Evolutionary conservation across 2,888 invertebrate genomes (phyloP), one percentile per base, ranked within the genome.

Genomic region (Furcula furcula): DNA sequence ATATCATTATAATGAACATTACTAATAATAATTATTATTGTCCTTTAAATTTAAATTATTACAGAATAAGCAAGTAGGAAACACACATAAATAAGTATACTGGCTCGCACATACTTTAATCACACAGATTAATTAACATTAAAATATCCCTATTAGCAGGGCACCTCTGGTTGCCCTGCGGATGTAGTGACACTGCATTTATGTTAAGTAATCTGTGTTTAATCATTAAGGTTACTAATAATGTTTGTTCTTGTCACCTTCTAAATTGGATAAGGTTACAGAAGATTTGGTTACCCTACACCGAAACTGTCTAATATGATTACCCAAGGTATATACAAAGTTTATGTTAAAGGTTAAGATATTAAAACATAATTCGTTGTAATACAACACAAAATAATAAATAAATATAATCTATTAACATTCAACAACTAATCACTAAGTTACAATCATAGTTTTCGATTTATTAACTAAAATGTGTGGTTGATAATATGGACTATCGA

Each of bases 381-480:
- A 74, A 68, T 75, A 77, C 67, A 75, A 76, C 72, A 74, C 64
- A 70, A 70, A 68, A 66, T 71, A 84, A 83, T 80, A 79, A 85
- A 81, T 82, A 78, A 80, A 49, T 60, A 76, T 70, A 55, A 57
- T 77, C 80, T 83, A 81, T 76, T 64, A 85, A 86, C 76, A 76
- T 78, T 85, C 82, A 86, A 86, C 85, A 75, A 80, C 70, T 81
- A 78, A 68, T 63, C 45, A 41, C 73, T 81, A 82, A 59, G 57
- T 71, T 71, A 55, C 48, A 48, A 76, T 70, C 64, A 62, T 56
- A 40, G 44, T 38, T 34, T 36, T 55, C 46, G 31, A 48, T 40
- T 50, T 31, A 41, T 53, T 38, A 49, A 36, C 43, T 33, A 46
- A 43, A 51, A 60, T 49, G 42, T 40, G 49, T 51, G 32, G 37